These are phyloP conservation scores for Ormia ochracea DNA, from an alignment of 2,888 invertebrate species.

Conservation along the genomic window DNA sequence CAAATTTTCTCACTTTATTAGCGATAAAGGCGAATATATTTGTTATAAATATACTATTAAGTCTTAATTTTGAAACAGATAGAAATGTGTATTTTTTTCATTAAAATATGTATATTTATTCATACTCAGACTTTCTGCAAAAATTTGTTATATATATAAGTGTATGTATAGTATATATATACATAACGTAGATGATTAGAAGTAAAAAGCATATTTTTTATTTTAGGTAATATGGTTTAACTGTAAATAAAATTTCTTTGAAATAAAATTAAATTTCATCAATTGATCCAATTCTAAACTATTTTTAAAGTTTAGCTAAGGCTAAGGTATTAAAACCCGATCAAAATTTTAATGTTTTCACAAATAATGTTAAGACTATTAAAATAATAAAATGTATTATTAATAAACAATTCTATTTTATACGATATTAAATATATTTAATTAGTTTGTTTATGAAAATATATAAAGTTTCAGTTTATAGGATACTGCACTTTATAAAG, in stretches of 20 bases:
- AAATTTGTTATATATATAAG: too few species aligned
- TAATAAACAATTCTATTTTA: conserved; percentile 3
- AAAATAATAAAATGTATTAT: background rate
- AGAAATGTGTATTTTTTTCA: too few species aligned
- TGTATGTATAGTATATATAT: too few species aligned
- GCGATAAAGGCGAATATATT: background rate
- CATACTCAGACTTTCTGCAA: too few species aligned
- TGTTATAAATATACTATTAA: background rate
- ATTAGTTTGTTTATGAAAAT: background rate
- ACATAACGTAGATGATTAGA: too few species aligned
- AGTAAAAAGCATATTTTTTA: conserved; percentile 5
- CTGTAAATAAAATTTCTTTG: conserved; percentile 7
- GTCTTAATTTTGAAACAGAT: too few species aligned
- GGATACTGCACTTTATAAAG: too few species aligned
- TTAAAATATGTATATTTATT: too few species aligned
- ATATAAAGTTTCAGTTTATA: too few species aligned
- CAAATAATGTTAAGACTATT: background rate
- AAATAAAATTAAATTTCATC: background rate
- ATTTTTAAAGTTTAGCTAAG: background rate
- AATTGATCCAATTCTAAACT: background rate
- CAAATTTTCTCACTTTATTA: background rate
- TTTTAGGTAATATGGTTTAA: background rate
- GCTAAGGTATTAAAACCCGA: background rate
- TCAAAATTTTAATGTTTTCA: background rate
- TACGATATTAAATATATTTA: background rate